Evolutionary conservation across 2,888 invertebrate genomes (phyloP).

Genomic region (Mamestra brassicae): DNA sequence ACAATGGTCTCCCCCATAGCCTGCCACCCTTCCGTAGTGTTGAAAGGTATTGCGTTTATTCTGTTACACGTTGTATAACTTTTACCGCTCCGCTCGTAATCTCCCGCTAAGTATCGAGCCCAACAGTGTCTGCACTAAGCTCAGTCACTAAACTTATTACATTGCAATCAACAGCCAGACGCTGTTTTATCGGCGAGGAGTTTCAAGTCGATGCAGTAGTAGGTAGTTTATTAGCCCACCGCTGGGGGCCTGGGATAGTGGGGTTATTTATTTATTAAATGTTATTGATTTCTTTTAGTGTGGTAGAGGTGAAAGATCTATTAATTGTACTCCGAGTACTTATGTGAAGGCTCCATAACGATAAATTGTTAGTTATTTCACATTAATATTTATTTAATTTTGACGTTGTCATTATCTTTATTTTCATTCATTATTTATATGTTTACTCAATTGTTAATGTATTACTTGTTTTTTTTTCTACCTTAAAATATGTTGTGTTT

Average conservation of each 20-base stretch:
- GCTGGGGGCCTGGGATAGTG: slow-evolving; percentile 4
- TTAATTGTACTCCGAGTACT: background rate
- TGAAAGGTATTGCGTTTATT: too few relatives aligned
- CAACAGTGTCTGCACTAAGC: slow-evolving; percentile 22
- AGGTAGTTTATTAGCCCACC: slow-evolving; percentile 23
- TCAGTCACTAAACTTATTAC: slow-evolving; percentile 50
- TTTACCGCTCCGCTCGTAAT: background rate
- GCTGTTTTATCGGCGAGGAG: slow-evolving; percentile 49
- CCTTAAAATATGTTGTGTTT: too few relatives aligned
- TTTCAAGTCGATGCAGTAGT: slow-evolving; percentile 26
- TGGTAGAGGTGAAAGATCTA: background rate
- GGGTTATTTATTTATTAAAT: slow-evolving; percentile 12
- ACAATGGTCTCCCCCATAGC: too few relatives aligned
- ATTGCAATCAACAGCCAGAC: slow-evolving; percentile 50
- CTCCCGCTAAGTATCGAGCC: slow-evolving; percentile 7
- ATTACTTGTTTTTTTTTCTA: too few relatives aligned
- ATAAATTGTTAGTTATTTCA: too few relatives aligned
- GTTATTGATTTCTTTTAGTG: slow-evolving; percentile 1
- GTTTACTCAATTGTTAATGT: too few relatives aligned
- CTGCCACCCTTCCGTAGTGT: too few relatives aligned
- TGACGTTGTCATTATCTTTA: too few relatives aligned
- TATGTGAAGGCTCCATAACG: background rate
- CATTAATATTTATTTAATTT: too few relatives aligned
- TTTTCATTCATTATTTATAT: too few relatives aligned
- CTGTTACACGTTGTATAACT: too few relatives aligned